These are phyloP conservation scores for Enteromius mattozi DNA, from an alignment of 2,797 vertebrate genomes.

Conservation along the genomic window DNA sequence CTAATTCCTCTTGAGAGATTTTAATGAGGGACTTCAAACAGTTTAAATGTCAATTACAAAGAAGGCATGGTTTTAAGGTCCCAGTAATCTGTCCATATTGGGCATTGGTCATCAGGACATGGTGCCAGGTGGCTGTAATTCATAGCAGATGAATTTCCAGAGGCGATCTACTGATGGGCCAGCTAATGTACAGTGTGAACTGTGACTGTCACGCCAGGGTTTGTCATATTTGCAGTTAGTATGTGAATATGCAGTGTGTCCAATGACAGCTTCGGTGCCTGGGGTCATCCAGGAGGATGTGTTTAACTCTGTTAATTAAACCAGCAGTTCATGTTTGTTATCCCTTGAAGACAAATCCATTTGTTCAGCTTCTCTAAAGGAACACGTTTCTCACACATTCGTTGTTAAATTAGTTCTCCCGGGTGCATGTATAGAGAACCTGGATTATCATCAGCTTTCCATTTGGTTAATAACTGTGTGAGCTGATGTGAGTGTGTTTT, in stretches of 20 bases:
- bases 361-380: conserved; percentile 16
- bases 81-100: conserved; percentile 85
- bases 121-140: conserved; percentile 94
- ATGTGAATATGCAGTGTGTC: conserved; percentile 48
- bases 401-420: background rate
- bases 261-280: conserved; percentile 56
- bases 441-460: conserved; percentile 28
- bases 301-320: conserved; percentile 59
- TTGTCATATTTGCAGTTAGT: conserved; percentile 55
- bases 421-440: background rate
- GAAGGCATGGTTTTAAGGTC: conserved; percentile 86
- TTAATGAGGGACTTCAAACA: conserved; percentile 90
- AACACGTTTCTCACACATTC: background rate
- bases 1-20: conserved; percentile 83
- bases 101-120: conserved; percentile 84
- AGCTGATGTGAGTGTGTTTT: background rate
- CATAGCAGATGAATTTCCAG: conserved; percentile 91
- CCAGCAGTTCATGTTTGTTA: conserved; percentile 46
- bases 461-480: conserved; percentile 28
- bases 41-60: conserved; percentile 89
- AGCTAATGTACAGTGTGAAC: conserved; percentile 85
- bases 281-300: conserved; percentile 53
- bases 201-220: conserved; percentile 78
- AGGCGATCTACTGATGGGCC: conserved; percentile 86
- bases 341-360: conserved; percentile 37